Conservation (phyloP, 2,888 invertebrate genomes). For the Patella ulyssiponensis region DNA sequence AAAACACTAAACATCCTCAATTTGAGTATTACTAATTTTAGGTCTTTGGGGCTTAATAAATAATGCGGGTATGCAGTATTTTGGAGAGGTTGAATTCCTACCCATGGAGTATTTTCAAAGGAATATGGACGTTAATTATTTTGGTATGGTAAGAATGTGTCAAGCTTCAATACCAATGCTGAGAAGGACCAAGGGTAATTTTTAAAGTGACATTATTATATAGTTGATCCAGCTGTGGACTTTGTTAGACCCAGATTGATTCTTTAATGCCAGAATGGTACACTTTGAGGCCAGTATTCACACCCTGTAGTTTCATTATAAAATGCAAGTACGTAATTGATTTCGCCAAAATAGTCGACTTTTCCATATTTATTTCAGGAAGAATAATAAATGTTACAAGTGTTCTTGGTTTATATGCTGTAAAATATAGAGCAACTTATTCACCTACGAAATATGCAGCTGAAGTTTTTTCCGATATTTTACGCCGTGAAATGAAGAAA, state of each 20-base stretch:
- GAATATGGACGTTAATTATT: background rate
- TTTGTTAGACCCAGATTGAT: too few species aligned
- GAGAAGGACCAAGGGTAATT: background rate
- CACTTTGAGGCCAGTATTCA: too few species aligned
- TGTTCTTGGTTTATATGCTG: background rate
- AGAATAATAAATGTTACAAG: constrained; percentile 3
- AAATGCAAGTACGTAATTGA: too few species aligned
- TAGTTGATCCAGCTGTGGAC: too few species aligned
- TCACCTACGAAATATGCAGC: background rate
- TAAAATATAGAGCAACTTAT: background rate
- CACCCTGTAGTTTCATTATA: too few species aligned
- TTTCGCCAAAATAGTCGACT: too few species aligned
- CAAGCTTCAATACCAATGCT: background rate
- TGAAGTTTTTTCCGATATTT: background rate
- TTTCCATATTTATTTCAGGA: background rate
- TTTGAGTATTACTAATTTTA: background rate
- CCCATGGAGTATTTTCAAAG: background rate
- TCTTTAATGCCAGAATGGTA: too few species aligned
- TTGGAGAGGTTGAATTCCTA: background rate
- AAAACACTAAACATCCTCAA: too few species aligned
- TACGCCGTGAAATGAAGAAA: constrained; percentile 8
- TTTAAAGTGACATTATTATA: background rate
- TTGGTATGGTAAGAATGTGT: background rate
- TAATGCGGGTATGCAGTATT: constrained; percentile 1
- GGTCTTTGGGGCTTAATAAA: background rate